Conservation (phyloP, 2,888 invertebrate species). For the Ischnura elegans region DNA sequence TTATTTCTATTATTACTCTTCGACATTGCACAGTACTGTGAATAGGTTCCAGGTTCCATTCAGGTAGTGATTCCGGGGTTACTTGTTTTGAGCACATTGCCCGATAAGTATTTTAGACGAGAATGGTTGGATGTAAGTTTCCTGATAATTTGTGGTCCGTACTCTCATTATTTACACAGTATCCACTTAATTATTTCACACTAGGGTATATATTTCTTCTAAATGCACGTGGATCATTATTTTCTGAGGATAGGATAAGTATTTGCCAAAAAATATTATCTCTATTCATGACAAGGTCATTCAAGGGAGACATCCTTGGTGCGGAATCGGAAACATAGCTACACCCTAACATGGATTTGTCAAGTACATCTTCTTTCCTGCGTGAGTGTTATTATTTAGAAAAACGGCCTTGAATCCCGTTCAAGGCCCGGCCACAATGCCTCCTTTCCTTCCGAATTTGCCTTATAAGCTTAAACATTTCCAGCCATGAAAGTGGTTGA, state of each 20-base stretch:
- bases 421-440: neutral
- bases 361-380: slow-evolving; percentile 48
- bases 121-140: neutral
- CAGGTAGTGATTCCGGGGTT: neutral
- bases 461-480: neutral
- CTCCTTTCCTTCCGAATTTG: neutral
- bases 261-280: neutral
- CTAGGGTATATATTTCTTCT: no score
- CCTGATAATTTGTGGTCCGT: no score
- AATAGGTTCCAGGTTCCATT: neutral
- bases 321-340: neutral
- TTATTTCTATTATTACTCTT: neutral
- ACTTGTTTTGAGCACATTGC: neutral
- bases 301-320: slow-evolving; percentile 25
- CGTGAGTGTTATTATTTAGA: slow-evolving; percentile 16
- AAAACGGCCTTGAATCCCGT: neutral
- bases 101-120: neutral
- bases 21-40: neutral
- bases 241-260: neutral
- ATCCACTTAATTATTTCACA: no score
- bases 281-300: neutral
- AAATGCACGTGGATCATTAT: no score
- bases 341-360: slow-evolving; percentile 31
- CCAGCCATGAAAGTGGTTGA: neutral
- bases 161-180: no score